Evolutionary conservation across 2,113 vertebrate genomes (phyloP).

Genomic region (Neomonachus schauinslandi): DNA sequence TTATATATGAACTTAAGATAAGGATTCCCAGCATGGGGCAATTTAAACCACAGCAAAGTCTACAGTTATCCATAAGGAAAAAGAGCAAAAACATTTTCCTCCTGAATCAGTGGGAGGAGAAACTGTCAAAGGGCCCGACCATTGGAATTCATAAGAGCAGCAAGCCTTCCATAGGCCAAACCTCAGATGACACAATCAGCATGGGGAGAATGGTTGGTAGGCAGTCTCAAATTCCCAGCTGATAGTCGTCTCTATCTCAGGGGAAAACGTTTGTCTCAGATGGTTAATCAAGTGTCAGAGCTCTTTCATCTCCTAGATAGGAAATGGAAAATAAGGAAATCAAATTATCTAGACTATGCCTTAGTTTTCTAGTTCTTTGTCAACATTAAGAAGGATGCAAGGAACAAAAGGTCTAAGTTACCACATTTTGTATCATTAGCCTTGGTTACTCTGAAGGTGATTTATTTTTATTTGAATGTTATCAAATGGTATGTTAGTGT

Average conservation of each 20-base stretch:
- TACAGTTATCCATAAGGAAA: conserved; percentile 11
- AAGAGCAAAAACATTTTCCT: background rate
- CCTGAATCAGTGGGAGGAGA: background rate
- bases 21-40: conserved; percentile 34
- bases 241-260: conserved; percentile 24
- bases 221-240: conserved; percentile 9
- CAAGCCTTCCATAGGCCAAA: background rate
- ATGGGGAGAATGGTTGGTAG: background rate
- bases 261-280: background rate
- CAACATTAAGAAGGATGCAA: conserved; percentile 48
- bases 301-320: conserved; percentile 33
- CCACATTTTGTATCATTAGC: background rate
- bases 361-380: conserved; percentile 49
- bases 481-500: background rate
- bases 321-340: conserved; percentile 71
- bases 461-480: conserved; percentile 48
- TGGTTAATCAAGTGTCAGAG: conserved; percentile 57
- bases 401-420: background rate
- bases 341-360: conserved; percentile 24
- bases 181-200: background rate
- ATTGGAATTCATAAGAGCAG: conserved; percentile 37
- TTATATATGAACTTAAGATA: conserved; percentile 33
- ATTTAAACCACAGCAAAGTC: conserved; percentile 43
- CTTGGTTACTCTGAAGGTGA: background rate
- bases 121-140: background rate